Percentiles rank a stretch among this genome's conserved stretches.
Evolutionary conservation across 1,140 invertebrate species (phyloP).

Genomic region (Euschistus heros): DNA sequence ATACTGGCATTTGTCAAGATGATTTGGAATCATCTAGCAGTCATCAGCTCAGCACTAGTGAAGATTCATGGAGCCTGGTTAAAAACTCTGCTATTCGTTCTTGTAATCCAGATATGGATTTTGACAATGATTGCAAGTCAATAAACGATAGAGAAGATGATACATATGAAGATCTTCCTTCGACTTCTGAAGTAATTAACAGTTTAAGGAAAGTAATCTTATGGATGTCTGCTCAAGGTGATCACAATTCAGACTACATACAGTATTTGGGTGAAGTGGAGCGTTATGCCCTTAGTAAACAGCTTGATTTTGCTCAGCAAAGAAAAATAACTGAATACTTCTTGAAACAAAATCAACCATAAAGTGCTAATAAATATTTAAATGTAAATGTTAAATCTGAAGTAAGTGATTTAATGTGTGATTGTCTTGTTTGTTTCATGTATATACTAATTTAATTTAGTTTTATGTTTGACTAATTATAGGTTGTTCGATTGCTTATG

Average conservation of each 20-base stretch:
- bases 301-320: constrained; percentile 15
- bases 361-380: neutral
- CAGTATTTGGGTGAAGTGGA: constrained; percentile 23
- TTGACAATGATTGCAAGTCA: constrained; percentile 12
- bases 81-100: neutral
- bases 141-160: constrained; percentile 15
- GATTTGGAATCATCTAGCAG: neutral
- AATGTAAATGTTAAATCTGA: neutral
- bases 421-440: too few relatives aligned
- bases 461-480: too few relatives aligned
- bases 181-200: constrained; percentile 23
- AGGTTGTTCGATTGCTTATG: too few relatives aligned
- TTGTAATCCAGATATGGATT: neutral
- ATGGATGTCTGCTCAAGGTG: constrained; percentile 24
- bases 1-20: neutral
- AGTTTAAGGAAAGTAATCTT: constrained; percentile 25
- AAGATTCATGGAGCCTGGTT: neutral
- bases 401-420: too few relatives aligned
- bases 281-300: constrained; percentile 22
- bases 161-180: constrained; percentile 18
- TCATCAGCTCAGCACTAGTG: neutral
- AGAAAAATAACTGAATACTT: constrained; percentile 26
- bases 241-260: constrained; percentile 22
- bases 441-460: too few relatives aligned
- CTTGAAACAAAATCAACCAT: constrained; percentile 12